phyloP scores from a whole-genome alignment of 2,113 vertebrate genomes.

The Tragelaphus buxtoni region DNA sequence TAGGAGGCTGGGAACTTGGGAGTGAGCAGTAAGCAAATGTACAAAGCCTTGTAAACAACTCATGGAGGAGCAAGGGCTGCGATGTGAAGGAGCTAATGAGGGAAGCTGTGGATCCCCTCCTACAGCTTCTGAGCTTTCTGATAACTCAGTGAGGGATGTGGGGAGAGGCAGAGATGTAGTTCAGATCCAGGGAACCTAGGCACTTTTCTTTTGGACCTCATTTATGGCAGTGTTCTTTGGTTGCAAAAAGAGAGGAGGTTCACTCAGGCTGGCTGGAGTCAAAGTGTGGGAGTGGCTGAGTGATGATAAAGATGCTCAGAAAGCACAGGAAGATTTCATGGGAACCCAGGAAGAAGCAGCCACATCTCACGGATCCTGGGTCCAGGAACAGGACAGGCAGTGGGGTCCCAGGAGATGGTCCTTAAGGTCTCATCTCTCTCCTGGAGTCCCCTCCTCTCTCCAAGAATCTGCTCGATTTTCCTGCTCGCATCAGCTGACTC shows the following conservation, averaged over 20 bases:
- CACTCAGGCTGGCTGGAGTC: neutral
- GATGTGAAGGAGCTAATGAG: neutral
- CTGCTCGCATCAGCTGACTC: neutral
- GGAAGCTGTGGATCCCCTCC: neutral
- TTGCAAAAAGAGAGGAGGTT: neutral
- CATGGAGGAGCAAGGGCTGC: neutral
- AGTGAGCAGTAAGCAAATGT: neutral
- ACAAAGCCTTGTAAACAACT: neutral
- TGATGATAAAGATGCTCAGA: neutral
- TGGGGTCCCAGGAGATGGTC: no score
- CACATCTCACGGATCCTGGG: neutral
- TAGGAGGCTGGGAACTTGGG: constrained; percentile 20
- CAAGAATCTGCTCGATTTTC: neutral
- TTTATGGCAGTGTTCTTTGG: neutral
- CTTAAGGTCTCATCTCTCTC: neutral
- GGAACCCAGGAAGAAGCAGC: neutral
- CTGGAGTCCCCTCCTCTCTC: neutral
- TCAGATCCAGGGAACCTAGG: neutral
- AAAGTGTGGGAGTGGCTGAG: neutral
- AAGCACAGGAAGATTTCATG: neutral
- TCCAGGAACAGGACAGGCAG: neutral
- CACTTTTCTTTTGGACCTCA: rapidly evolving
- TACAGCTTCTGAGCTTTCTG: neutral
- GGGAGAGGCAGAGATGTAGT: neutral
- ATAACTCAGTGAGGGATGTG: neutral